These are phyloP conservation scores for Platysteira castanea DNA, from an alignment of 2,113 vertebrate species.

Conservation along the genomic window DNA sequence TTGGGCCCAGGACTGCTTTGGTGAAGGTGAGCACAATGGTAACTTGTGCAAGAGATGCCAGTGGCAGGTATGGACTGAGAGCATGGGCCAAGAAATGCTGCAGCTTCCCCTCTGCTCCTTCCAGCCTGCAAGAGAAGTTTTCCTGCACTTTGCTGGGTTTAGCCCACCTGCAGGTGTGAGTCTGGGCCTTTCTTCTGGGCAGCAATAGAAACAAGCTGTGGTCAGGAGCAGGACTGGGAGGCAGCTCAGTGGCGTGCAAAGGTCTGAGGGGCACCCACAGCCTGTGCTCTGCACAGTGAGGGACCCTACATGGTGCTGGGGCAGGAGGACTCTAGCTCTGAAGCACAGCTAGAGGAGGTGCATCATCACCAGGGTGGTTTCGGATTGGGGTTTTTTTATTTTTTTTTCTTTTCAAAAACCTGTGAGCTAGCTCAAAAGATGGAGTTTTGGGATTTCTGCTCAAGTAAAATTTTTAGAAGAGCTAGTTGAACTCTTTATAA, in stretches of 20 bases:
- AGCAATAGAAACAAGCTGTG: accelerated
- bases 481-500: not conserved
- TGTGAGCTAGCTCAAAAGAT: not conserved
- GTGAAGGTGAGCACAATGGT: not conserved
- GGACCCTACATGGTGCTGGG: accelerated
- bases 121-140: not conserved
- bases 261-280: accelerated
- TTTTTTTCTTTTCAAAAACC: not conserved
- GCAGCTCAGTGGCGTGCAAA: accelerated
- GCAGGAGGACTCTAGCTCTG: too few species aligned
- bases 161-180: not conserved
- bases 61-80: accelerated
- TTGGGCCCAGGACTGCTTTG: not conserved
- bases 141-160: not conserved
- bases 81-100: not conserved
- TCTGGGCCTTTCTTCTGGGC: not conserved
- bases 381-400: accelerated
- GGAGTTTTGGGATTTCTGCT: not conserved
- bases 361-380: too few species aligned
- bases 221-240: not conserved
- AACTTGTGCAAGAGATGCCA: accelerated
- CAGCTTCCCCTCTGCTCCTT: not conserved
- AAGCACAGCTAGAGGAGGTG: not conserved
- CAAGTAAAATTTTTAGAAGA: not conserved
- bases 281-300: not conserved